Conservation (phyloP, 1,140 invertebrate genomes). For the Calephelis virginiensis region DNA sequence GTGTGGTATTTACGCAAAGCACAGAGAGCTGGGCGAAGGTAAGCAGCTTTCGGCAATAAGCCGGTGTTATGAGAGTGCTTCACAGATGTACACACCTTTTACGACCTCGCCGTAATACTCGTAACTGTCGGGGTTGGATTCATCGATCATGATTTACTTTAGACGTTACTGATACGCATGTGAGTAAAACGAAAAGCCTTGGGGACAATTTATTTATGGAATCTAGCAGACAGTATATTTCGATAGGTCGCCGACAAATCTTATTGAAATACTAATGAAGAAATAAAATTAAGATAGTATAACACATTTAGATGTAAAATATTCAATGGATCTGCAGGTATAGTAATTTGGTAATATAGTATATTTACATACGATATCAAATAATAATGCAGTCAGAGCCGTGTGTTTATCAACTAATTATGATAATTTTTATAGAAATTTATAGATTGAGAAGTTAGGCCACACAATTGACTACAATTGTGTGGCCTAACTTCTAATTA, state of each 20-base stretch:
- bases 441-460: too few species aligned
- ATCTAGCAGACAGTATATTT: background rate
- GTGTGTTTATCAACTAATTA: too few species aligned
- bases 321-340: too few species aligned
- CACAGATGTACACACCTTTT: conserved; percentile 26
- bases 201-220: conserved; percentile 12
- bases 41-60: conserved; percentile 52
- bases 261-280: too few species aligned
- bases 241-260: background rate
- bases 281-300: too few species aligned
- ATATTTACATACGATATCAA: too few species aligned
- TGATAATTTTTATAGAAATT: too few species aligned
- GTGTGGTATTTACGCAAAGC: conserved; percentile 19
- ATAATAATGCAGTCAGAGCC: too few species aligned
- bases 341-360: too few species aligned
- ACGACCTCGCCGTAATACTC: conserved; percentile 18
- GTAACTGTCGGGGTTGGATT: conserved; percentile 10
- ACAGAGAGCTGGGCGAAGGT: conserved; percentile 41
- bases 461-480: too few species aligned
- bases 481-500: too few species aligned
- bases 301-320: too few species aligned
- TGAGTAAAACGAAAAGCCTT: conserved; percentile 4
- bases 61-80: conserved; percentile 33
- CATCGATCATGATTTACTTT: conserved; percentile 14
- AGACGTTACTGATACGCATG: conserved; percentile 8